Evolutionary conservation across 2,888 invertebrate genomes (phyloP).

Genomic region (Drosophila conformis): DNA sequence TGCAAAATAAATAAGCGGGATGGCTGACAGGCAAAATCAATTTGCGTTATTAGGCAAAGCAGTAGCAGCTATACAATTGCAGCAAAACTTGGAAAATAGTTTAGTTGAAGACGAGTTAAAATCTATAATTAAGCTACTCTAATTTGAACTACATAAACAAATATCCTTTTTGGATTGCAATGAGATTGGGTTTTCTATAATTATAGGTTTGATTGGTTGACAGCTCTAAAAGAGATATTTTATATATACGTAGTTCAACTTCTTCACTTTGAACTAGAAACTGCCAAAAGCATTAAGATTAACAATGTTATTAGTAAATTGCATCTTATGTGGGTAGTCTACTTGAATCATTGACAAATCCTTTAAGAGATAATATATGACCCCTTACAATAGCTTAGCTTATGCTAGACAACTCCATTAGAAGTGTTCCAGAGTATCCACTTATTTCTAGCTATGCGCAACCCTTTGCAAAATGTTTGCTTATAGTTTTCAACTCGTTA

Average conservation of each 20-base stretch:
- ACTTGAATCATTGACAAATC: neutral
- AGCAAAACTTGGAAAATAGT: conserved; percentile 20
- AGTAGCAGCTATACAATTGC: conserved; percentile 24
- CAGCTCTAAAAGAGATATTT: neutral
- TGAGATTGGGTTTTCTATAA: neutral
- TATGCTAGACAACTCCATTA: neutral
- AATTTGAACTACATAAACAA: neutral
- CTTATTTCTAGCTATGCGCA: neutral
- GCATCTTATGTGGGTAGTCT: neutral
- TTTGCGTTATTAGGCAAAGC: conserved; percentile 70
- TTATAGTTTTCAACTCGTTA: neutral
- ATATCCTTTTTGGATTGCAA: neutral
- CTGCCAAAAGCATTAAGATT: neutral
- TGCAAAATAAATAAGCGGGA: conserved; percentile 77
- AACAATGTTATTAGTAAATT: neutral
- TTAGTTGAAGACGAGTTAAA: neutral
- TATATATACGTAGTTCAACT: neutral
- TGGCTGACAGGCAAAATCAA: conserved; percentile 73
- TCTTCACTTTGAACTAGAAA: neutral
- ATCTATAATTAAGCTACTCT: neutral
- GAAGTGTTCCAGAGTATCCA: neutral
- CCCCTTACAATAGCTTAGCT: neutral
- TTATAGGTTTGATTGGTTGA: neutral
- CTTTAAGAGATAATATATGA: too few species aligned
- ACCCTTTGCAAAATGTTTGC: neutral